Base-by-base conservation (phyloP, 2,113 vertebrate species). In the Mobula birostris region DNA sequence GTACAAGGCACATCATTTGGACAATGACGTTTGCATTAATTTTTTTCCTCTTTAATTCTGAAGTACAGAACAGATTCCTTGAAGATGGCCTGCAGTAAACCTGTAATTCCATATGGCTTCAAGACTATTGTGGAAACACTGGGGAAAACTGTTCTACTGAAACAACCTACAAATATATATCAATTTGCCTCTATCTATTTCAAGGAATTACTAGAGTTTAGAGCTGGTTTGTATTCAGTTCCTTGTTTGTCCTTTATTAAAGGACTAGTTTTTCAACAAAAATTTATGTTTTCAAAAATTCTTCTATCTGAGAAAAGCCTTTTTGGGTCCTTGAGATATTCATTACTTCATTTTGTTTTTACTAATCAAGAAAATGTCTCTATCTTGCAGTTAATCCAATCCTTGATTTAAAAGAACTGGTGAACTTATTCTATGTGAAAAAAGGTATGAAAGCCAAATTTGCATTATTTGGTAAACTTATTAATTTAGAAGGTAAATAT, bases 171-270 rank as follows among this genome's bases (percentile, higher is more conserved):
- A 0, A 95, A 97, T 94, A 94, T 97, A 94, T 70, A 94, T 0
- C 95, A 96, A 36, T 97, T 97, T 94, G 95, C 96, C 5, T 95
- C 95, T 7, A 6, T 94, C 70, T 97, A 96, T 94, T 97, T 97
- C 95, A 95, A 95, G 92, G 96, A 96, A 80, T 95, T 97, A 0
- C 48, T 95, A 27, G 0, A 94, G 17, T 97, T 97, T 82, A 95
- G 94, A 95, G 95, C 96, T 95, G 97, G 97, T 97, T 95, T 94
- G 97, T 95, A 94, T 93, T 93, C 66, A 74, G 7, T 92, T 61
- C 83, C 19, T 61, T 88, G 27, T 90, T 74, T 76, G 72, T 29
- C 27, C 90, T 72, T 4, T 27, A 66, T 76, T 48, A 7, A 27
- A 74, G 2, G 21, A 12, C 48, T 48, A 48, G 48, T 48, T 8